Evolutionary conservation across 2,797 vertebrate species (phyloP), one percentile per base, ranked within the genome.

Genomic region (Esox lucius): DNA sequence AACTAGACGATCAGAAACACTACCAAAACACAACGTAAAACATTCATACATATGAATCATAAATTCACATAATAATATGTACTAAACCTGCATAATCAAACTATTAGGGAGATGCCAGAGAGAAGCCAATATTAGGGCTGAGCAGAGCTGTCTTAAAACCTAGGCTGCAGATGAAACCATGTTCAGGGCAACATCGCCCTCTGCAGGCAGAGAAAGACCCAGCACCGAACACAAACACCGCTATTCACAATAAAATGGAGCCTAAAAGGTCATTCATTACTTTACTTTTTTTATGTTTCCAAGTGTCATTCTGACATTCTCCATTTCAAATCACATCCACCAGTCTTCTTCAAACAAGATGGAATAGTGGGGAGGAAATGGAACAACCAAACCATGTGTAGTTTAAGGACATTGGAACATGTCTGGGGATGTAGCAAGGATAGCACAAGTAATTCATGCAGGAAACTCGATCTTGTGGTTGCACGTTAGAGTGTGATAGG

Each of bases 141-240:
- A 85, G 73, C 64, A 33, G 74, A 75, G 71, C 26, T 15, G n/a
- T 83, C 62, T 83, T 70, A 76, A 31, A 71, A 75, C 83, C 87
- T 82, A 85, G 61, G 67, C 78, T 87, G 71, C 75, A 81, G 78
- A 79, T 73, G 73, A 87, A 88, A 79, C 85, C 82, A 92, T 93
- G 89, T 90, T 84, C 87, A 92, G 89, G 91, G 87, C 94, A 94
- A 94, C 90, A 94, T 86, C 91, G 79, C 93, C 94, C 93, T 94
- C 94, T 95, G 88, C 92, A 95, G 94, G 93, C 87, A 85, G 84
- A 88, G 75, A 82, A 78, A 88, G 87, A 78, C 89, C 83, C 86
- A 90, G 84, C 84, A 83, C 71, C 74, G 73, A 61, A 33, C 13
- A 83, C 76, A 85, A 80, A 77, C 86, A 85, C 75, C 84, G 71